Conservation (phyloP, 2,113 vertebrate genomes). For the Crotophaga sulcirostris region DNA sequence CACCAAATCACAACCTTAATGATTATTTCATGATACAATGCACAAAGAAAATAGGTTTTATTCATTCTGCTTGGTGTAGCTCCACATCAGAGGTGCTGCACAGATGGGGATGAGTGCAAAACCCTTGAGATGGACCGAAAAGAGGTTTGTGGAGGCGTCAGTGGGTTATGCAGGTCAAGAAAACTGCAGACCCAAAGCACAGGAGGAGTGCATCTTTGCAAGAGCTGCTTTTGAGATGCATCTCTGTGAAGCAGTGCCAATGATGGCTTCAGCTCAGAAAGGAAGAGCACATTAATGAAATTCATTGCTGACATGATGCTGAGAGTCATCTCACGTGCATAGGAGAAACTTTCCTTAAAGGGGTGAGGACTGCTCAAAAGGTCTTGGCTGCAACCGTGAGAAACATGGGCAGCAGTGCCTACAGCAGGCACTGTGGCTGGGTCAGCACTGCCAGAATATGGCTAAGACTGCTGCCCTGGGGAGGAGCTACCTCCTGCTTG, state of each 20-base stretch:
- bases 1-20: not conserved
- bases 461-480: not conserved
- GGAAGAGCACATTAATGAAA: not conserved
- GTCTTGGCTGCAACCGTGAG: not conserved
- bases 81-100: rapidly evolving
- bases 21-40: not conserved
- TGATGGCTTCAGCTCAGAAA: not conserved
- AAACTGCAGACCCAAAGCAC: not conserved
- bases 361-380: not conserved
- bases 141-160: not conserved
- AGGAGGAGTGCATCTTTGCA: not conserved
- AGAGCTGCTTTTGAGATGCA: not conserved
- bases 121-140: not conserved
- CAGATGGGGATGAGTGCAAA: not conserved
- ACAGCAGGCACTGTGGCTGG: not conserved
- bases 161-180: not conserved
- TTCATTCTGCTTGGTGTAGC: not conserved
- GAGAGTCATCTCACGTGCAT: rapidly evolving
- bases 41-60: not conserved
- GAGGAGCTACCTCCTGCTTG: not conserved
- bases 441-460: not conserved
- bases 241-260: not conserved
- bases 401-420: not conserved
- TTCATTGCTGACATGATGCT: not conserved
- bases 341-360: not conserved